A percentile compares a stretch with the other conserved stretches of the same genome.
These are phyloP conservation scores for Gavialis gangeticus DNA, from an alignment of 2,113 vertebrate genomes.

Conservation along the genomic window DNA sequence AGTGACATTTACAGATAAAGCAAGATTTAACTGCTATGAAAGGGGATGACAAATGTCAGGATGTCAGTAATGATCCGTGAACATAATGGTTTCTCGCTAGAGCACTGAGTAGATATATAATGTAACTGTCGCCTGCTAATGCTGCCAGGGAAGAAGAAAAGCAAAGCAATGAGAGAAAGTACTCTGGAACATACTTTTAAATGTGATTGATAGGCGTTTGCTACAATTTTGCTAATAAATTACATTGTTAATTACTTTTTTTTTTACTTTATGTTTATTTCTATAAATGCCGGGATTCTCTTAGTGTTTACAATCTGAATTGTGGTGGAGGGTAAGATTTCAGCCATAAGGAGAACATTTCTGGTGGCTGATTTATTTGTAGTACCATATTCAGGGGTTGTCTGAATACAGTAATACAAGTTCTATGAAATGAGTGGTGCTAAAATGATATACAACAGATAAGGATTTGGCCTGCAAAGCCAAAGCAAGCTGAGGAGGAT, in stretches of 20 bases:
- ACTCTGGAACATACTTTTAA: conserved; percentile 24
- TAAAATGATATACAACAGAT: neutral
- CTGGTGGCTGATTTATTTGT: conserved; percentile 29
- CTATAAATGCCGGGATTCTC: conserved; percentile 24
- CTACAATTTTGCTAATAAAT: conserved; percentile 40
- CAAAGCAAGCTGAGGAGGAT: neutral
- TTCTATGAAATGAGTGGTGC: neutral
- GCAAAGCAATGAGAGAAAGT: conserved; percentile 41
- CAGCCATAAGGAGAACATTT: conserved; percentile 35
- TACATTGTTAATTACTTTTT: conserved; percentile 43
- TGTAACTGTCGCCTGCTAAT: conserved; percentile 73
- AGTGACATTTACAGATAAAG: conserved; percentile 90
- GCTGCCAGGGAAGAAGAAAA: conserved; percentile 66
- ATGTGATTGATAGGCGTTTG: conserved; percentile 47
- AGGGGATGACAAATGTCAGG: conserved; percentile 88
- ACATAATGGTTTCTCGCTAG: conserved; percentile 85
- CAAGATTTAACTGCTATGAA: conserved; percentile 87
- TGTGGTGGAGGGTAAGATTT: conserved; percentile 34
- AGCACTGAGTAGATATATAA: conserved; percentile 79
- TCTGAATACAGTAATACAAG: neutral
- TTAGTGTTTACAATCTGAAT: neutral
- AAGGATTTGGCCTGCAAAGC: neutral
- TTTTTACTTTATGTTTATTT: conserved; percentile 33
- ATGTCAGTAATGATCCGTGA: conserved; percentile 88
- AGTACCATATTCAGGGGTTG: neutral